phyloP scores from a whole-genome alignment of 1,140 invertebrate species.

The Meloidogyne exigua region DNA sequence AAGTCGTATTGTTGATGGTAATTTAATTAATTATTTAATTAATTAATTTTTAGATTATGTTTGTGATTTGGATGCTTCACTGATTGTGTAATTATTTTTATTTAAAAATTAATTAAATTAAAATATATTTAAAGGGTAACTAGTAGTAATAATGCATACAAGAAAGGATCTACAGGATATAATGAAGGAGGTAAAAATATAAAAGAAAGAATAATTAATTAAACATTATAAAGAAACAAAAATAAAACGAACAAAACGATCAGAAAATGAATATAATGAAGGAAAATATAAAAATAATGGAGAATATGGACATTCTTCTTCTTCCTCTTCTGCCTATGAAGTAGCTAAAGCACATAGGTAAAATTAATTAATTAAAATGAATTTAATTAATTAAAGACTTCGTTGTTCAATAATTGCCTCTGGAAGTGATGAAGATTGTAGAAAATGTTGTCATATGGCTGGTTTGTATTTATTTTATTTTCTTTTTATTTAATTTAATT shows the following conservation, averaged over 20 bases:
- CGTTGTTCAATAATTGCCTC: conserved; percentile 34
- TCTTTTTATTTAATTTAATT: not conserved
- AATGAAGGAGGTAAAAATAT: not conserved
- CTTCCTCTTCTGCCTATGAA: not conserved
- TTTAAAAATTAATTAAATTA: not conserved
- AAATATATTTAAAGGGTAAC: conserved; percentile 17
- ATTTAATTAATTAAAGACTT: conserved; percentile 15
- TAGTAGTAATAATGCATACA: conserved; percentile 12
- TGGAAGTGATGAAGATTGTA: conserved; percentile 28
- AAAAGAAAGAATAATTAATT: not conserved
- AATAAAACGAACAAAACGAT: not conserved
- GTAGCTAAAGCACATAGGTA: conserved; percentile 26
- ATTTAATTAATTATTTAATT: not conserved
- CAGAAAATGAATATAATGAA: conserved; percentile 8
- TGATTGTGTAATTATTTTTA: conserved; percentile 20
- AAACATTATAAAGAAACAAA: not conserved
- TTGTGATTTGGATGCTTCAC: conserved; percentile 21
- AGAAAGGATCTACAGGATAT: not conserved
- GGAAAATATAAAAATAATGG: not conserved
- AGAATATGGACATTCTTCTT: not conserved
- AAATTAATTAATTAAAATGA: not conserved
- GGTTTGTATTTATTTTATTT: not conserved
- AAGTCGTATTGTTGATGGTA: conserved; percentile 18
- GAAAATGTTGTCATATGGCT: conserved; percentile 33
- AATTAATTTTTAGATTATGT: conserved; percentile 16